Evolutionary conservation across 2,797 vertebrate genomes (phyloP), one percentile per base, ranked within the genome.

Genomic region (Scolopax rusticola): DNA sequence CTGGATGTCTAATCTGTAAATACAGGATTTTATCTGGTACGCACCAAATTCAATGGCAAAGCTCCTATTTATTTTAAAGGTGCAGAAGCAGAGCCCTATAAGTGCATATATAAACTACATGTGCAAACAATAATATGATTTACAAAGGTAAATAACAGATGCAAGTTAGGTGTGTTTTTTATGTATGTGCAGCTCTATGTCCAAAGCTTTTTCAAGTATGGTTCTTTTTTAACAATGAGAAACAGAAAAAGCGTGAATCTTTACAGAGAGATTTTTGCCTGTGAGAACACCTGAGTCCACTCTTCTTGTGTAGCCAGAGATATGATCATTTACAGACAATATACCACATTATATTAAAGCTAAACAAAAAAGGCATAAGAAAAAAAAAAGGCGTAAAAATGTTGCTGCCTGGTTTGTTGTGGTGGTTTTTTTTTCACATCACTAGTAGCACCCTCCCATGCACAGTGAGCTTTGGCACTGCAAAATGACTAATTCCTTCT

Each of bases 401-500:
- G 43, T 84, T 80, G 25, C 71, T 71, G 33, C 33, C 78, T 68
- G 12, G 21, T 81, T 89, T 84, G 53, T 81, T 96, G 56, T 77
- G 69, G 33, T 43, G 12, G 12, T 5, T 11, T 16, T 16, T 89
- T 89, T 87, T 60, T 59, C 76, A 69, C 51, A 85, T 91, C 11
- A 7, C 61, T 82, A 84, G 87, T 69, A 95, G n/a, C 82, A 75
- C 63, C 68, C 47, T 94, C 76, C 84, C 57, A 86, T 68, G 59
- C 18, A 36, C 61, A 90, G 48, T 63, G 65, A 94, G 84, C 51
- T 93, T 87, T 85, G 76, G 73, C 73, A 96, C 69, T 33, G 36
- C 85, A 71, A 93, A 92, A 88, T 91, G 30, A 91, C 76, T 95
- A 87, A 93, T 84, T 88, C 77, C 56, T 89, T 91, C 59, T 81